These are phyloP conservation scores for Pachliopta kotzebuea DNA, from an alignment of 2,888 invertebrate genomes.

Conservation along the genomic window DNA sequence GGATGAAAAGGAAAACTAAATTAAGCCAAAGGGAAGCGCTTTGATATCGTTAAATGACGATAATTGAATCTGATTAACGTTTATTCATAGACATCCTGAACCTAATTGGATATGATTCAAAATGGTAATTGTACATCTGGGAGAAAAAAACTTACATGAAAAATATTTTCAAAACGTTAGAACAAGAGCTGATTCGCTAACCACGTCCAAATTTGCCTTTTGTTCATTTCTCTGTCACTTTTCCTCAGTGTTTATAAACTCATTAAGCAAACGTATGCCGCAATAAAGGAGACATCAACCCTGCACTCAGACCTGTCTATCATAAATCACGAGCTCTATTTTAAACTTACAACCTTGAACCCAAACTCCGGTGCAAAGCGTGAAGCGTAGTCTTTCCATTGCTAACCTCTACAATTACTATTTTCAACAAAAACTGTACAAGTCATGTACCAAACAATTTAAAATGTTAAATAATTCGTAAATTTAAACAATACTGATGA, in stretches of 20 bases:
- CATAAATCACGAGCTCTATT: constrained; percentile 23
- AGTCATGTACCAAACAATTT: not conserved
- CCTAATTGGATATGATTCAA: not conserved
- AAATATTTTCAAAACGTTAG: no score
- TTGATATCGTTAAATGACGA: constrained; percentile 33
- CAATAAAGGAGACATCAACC: constrained; percentile 6
- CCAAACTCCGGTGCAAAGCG: not conserved
- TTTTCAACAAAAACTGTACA: not conserved
- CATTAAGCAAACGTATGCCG: no score
- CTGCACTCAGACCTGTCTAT: constrained; percentile 10
- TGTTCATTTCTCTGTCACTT: no score
- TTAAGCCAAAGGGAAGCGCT: constrained; percentile 30
- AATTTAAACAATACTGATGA: not conserved
- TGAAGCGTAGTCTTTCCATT: constrained; percentile 1
- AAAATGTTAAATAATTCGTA: constrained; percentile 4
- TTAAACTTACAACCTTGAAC: constrained; percentile 24
- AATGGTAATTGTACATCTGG: no score
- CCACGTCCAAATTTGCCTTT: no score
- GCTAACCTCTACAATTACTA: constrained; percentile 3
- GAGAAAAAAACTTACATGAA: no score
- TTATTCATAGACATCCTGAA: constrained; percentile 5
- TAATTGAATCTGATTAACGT: constrained; percentile 26
- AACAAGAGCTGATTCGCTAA: no score
- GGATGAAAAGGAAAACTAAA: constrained; percentile 32
- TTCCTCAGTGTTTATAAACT: no score